phyloP scores from a whole-genome alignment of 1,140 invertebrate genomes.

The Idris sp. region DNA sequence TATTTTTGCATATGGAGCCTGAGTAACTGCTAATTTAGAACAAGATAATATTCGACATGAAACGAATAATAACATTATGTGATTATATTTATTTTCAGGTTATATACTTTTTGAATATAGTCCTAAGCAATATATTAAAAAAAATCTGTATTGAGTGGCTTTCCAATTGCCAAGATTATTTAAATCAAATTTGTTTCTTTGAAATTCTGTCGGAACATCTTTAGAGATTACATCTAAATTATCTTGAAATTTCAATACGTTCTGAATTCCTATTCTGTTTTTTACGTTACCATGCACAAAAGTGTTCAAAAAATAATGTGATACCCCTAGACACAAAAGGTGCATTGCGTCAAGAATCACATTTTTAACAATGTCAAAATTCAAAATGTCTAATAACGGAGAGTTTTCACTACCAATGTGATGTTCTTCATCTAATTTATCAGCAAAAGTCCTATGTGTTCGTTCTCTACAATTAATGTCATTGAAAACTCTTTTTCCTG shows the following conservation, averaged over 20 bases:
- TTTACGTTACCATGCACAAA: too few species aligned
- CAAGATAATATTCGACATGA: conserved; percentile 19
- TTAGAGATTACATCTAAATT: not conserved
- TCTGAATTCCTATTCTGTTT: too few species aligned
- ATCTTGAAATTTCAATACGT: too few species aligned
- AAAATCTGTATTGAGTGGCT: conserved; percentile 18
- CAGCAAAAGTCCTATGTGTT: conserved; percentile 43
- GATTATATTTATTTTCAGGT: not conserved
- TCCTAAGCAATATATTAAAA: conserved; percentile 13
- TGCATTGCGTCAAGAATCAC: conserved; percentile 32
- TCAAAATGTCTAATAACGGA: conserved; percentile 26
- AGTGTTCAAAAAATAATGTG: not conserved
- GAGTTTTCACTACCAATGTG: conserved; percentile 17
- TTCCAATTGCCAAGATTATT: not conserved
- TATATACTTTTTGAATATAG: not conserved
- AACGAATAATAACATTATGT: conserved; percentile 9
- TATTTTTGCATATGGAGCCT: not conserved
- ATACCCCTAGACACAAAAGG: conserved; percentile 10
- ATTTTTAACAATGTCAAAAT: too few species aligned
- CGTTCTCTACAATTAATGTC: conserved; percentile 25
- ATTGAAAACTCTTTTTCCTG: conserved; percentile 26
- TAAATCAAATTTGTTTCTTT: not conserved
- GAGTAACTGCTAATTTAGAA: not conserved
- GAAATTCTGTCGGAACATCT: conserved; percentile 5
- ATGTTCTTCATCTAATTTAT: conserved; percentile 25